These are phyloP conservation scores for Pangasianodon gigas DNA, from an alignment of 2,113 vertebrate species.

Conservation along the genomic window DNA sequence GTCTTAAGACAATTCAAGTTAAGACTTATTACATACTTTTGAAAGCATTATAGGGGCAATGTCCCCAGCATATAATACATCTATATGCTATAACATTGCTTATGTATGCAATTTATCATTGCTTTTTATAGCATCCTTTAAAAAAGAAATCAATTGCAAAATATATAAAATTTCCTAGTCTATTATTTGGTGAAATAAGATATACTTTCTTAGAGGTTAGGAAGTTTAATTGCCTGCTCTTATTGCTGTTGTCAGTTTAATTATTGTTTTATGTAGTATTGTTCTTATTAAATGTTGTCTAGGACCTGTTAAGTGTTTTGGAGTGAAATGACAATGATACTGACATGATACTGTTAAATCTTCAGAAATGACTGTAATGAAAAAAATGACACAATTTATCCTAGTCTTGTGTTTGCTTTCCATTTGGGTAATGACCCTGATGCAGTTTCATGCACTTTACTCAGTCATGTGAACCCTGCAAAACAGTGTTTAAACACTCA, in stretches of 20 bases:
- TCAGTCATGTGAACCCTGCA: neutral
- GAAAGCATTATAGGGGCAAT: neutral
- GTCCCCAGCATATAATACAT: neutral
- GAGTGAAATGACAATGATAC: no score
- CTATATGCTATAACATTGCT: neutral
- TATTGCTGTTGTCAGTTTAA: neutral
- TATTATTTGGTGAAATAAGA: neutral
- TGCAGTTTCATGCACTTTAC: slow-evolving; percentile 24
- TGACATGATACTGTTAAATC: neutral
- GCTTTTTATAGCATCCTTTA: neutral
- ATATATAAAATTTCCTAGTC: neutral
- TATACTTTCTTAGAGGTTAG: neutral
- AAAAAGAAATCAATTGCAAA: neutral
- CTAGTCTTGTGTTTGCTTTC: neutral
- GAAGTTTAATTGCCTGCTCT: neutral
- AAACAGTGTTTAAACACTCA: neutral
- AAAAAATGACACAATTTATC: neutral
- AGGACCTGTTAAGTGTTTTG: neutral
- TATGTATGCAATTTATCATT: neutral
- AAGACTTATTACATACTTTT: neutral
- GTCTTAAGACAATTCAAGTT: no score
- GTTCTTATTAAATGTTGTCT: neutral
- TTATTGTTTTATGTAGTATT: neutral
- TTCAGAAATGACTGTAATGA: neutral
- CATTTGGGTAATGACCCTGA: slow-evolving; percentile 11